Evolutionary conservation across 2,797 vertebrate species (phyloP).

Genomic region (Luscinia megarhynchos): DNA sequence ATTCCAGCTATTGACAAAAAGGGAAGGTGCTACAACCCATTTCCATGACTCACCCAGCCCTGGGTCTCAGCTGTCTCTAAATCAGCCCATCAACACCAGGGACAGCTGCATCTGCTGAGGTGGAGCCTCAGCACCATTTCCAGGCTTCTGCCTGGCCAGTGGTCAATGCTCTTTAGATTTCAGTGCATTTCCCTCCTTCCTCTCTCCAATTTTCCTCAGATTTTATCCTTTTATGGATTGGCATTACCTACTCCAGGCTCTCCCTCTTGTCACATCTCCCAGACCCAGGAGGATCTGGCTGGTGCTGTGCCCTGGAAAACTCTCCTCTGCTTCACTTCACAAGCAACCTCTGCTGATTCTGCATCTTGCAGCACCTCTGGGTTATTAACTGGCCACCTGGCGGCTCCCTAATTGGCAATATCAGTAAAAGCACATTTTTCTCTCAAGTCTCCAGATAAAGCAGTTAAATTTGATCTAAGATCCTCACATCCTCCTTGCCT

Average conservation of each 20-base stretch:
- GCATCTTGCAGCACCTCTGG: not conserved
- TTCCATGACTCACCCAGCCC: slow-evolving; percentile 13
- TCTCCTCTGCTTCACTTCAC: not conserved
- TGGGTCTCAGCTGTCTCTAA: not conserved
- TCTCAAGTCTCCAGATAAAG: not conserved
- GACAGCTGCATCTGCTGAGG: not conserved
- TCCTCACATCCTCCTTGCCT: not conserved
- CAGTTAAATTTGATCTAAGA: slow-evolving; percentile 35
- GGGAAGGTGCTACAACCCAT: not conserved
- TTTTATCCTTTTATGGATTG: not conserved
- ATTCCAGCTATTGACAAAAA: not conserved
- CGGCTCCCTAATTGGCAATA: slow-evolving; percentile 24
- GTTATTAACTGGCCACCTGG: slow-evolving; percentile 40
- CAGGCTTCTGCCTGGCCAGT: not conserved
- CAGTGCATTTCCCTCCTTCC: not conserved
- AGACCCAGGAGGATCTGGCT: fast-evolving
- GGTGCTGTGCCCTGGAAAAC: not conserved
- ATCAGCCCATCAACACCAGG: not conserved
- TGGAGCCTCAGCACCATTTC: not conserved
- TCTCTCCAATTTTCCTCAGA: not conserved
- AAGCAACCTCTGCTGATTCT: slow-evolving; percentile 16
- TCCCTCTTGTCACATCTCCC: not conserved
- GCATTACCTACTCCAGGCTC: not conserved
- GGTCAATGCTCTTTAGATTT: not conserved
- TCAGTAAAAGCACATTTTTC: slow-evolving; percentile 36